Percentiles rank a stretch among this genome's conserved stretches.
Evolutionary conservation across 2,797 vertebrate genomes (phyloP).

Genomic region (Naso thynnoides): DNA sequence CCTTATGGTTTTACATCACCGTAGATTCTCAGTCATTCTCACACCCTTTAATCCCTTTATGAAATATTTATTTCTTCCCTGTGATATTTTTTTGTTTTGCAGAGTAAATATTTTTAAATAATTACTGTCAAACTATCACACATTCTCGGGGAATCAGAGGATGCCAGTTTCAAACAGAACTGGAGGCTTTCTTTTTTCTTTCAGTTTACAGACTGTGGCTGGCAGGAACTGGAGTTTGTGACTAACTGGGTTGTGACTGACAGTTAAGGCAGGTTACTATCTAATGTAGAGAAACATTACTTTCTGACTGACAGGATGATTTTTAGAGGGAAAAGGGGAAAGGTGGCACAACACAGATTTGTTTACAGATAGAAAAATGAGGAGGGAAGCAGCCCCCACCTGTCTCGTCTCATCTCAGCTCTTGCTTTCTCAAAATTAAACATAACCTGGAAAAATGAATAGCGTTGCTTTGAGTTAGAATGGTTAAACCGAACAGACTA

Average conservation of each 20-base stretch:
- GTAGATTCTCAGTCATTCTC: slow-evolving; percentile 12
- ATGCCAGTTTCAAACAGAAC: slow-evolving; percentile 35
- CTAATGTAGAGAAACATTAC: slow-evolving; percentile 19
- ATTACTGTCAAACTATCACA: slow-evolving; percentile 55
- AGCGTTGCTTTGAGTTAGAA: neutral
- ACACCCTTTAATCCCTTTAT: slow-evolving; percentile 40
- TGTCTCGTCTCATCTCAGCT: slow-evolving; percentile 22
- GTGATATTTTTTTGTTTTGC: slow-evolving; percentile 28
- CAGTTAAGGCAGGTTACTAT: slow-evolving; percentile 21
- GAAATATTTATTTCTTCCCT: slow-evolving; percentile 39
- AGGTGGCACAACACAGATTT: slow-evolving; percentile 35
- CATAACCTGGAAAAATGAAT: slow-evolving; percentile 8
- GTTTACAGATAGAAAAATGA: slow-evolving; percentile 33
- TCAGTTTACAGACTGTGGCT: slow-evolving; percentile 24
- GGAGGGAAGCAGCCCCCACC: neutral
- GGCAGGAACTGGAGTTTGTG: slow-evolving; percentile 15
- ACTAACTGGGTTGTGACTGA: slow-evolving; percentile 30
- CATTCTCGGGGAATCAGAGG: slow-evolving; percentile 30
- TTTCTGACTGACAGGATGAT: slow-evolving; percentile 29
- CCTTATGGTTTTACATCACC: slow-evolving; percentile 29
- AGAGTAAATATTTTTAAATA: slow-evolving; percentile 51
- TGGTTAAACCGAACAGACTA: neutral
- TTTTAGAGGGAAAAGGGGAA: slow-evolving; percentile 12
- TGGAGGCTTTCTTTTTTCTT: slow-evolving; percentile 34
- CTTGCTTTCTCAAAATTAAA: neutral